These are phyloP conservation scores for Brevimyrus niger DNA, from an alignment of 2,113 vertebrate species.

Conservation along the genomic window DNA sequence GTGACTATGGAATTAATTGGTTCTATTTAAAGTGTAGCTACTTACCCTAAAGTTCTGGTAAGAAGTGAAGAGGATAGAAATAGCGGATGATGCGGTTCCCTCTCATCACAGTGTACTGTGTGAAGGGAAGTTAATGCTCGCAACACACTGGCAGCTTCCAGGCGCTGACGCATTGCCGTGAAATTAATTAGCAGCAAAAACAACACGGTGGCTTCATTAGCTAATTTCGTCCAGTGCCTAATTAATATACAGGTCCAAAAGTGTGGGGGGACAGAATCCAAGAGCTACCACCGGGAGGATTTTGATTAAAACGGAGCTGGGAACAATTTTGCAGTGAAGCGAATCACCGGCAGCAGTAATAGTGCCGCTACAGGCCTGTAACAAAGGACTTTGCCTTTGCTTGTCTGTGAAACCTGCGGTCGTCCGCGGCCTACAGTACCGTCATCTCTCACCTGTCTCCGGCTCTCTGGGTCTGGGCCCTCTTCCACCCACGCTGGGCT, in stretches of 20 bases:
- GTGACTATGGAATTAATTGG: constrained; percentile 5
- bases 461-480: neutral
- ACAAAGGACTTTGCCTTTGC: neutral
- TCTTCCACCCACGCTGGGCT: neutral
- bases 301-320: neutral
- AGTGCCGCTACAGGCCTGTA: neutral
- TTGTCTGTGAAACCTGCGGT: neutral
- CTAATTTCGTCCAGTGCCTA: neutral
- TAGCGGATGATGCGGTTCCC: neutral
- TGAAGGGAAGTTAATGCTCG: neutral
- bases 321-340: neutral
- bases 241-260: neutral
- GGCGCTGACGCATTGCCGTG: neutral
- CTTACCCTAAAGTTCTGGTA: constrained; percentile 7
- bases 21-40: constrained; percentile 5
- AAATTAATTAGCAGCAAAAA: constrained; percentile 11
- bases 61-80: neutral
- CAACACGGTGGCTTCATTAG: neutral
- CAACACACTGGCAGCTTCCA: neutral
- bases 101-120: neutral
- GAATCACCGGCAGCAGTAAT: neutral
- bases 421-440: neutral
- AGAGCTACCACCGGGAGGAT: neutral
- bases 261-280: neutral
- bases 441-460: neutral